These are phyloP conservation scores for Thymelicus sylvestris DNA, from an alignment of 2,888 invertebrate genomes.

Conservation along the genomic window DNA sequence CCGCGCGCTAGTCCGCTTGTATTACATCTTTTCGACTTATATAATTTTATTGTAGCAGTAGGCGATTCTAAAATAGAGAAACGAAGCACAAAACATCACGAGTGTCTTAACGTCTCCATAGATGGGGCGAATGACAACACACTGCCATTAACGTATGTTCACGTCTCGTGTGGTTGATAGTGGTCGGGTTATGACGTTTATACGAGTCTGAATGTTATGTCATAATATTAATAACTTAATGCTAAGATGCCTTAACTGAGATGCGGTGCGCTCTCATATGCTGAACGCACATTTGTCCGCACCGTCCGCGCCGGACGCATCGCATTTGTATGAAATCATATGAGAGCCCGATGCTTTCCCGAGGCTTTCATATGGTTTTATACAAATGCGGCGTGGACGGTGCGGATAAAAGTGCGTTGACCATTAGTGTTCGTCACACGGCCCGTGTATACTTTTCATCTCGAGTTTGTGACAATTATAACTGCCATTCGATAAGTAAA, in stretches of 20 bases:
- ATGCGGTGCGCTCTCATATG: conserved; percentile 47
- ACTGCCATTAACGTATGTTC: conserved; percentile 79
- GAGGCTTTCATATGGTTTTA: no score
- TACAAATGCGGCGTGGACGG: no score
- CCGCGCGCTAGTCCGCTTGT: conserved; percentile 71
- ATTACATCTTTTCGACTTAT: conserved; percentile 60
- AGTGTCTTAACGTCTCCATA: conserved; percentile 69
- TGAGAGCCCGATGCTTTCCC: no score
- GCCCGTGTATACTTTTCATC: conserved; percentile 51
- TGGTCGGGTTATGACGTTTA: conserved; percentile 53
- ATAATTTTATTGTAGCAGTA: conserved; percentile 72
- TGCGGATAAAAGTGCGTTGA: no score
- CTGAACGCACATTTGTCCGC: no score
- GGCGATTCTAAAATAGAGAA: conserved; percentile 64
- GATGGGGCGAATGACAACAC: conserved; percentile 68
- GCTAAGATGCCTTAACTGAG: conserved; percentile 74
- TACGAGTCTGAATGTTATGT: conserved; percentile 51
- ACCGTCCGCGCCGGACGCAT: no score
- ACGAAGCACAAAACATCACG: conserved; percentile 76
- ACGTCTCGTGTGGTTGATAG: conserved; percentile 60
- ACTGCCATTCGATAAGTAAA: conserved; percentile 83
- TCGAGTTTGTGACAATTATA: conserved; percentile 71
- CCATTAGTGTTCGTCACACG: conserved; percentile 27
- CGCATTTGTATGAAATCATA: no score
- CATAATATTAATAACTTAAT: conserved; percentile 59